Percentiles rank a stretch among this genome's conserved stretches.
Conservation (phyloP, 2,797 vertebrate genomes). For the Lacerta viridis region DNA sequence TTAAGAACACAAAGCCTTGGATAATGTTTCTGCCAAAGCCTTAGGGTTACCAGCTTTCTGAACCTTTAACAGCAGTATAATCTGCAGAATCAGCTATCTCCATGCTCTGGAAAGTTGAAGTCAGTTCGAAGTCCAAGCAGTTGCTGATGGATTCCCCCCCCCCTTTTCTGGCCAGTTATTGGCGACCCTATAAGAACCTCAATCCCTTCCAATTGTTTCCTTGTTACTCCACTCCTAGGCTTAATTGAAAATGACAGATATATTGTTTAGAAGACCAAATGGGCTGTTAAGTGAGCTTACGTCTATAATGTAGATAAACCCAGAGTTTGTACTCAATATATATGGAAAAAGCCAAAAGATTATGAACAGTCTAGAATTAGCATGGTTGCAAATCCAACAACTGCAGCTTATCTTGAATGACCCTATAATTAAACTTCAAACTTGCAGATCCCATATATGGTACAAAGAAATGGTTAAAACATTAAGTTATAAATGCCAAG, state of each 20-base stretch:
- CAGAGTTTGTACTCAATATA: not conserved
- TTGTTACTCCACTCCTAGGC: not conserved
- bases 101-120: not conserved
- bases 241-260: not conserved
- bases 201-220: not conserved
- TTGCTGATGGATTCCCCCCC: not conserved
- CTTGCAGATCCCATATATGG: not conserved
- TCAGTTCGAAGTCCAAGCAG: not conserved
- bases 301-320: not conserved
- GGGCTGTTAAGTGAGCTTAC: not conserved
- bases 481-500: too few species aligned
- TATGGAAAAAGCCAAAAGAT: not conserved
- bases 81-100: not conserved
- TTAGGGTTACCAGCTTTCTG: not conserved
- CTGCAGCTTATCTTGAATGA: too few species aligned
- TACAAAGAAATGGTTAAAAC: too few species aligned
- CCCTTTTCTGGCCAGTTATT: not conserved
- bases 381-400: too few species aligned
- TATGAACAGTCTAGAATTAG: too few species aligned
- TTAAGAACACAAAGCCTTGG: conserved; percentile 1
- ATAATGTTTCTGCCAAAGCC: not conserved
- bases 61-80: not conserved
- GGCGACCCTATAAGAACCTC: not conserved
- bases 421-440: not conserved
- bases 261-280: not conserved